These are phyloP conservation scores for Ormyrus nitidulus DNA, from an alignment of 2,888 invertebrate genomes.

Conservation along the genomic window DNA sequence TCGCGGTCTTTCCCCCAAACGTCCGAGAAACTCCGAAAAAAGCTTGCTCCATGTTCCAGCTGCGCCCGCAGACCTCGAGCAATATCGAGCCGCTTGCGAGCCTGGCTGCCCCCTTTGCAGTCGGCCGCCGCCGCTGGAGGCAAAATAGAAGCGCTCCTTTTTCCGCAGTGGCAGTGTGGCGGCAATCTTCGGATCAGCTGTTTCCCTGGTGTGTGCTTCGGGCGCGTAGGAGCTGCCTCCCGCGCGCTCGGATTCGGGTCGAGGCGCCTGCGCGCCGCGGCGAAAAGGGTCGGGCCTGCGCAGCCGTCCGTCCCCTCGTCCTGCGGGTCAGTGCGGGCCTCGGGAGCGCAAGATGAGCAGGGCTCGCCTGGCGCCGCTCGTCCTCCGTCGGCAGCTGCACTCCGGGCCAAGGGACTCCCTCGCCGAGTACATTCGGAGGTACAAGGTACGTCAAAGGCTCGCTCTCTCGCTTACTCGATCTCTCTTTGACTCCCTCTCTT, in stretches of 20 bases:
- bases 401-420: not conserved
- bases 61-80: too few species aligned
- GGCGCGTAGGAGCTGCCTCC: not conserved
- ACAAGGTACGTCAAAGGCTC: conserved; percentile 26
- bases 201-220: not conserved
- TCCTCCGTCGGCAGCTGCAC: not conserved
- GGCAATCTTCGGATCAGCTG: too few species aligned
- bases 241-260: not conserved
- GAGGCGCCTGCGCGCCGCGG: not conserved
- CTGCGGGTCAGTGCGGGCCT: conserved; percentile 32
- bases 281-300: conserved; percentile 14
- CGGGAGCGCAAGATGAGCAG: conserved; percentile 49
- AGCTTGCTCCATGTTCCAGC: too few species aligned
- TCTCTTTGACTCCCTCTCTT: not conserved
- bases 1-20: too few species aligned
- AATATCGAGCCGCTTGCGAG: too few species aligned
- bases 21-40: too few species aligned
- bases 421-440: conserved; percentile 14
- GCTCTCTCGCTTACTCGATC: not conserved
- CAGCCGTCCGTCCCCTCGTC: not conserved
- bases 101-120: too few species aligned
- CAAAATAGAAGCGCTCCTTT: too few species aligned
- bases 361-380: not conserved
- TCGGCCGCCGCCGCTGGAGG: too few species aligned
- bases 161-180: too few species aligned